Evolutionary conservation across 2,113 vertebrate genomes (phyloP).

Genomic region (Naja naja): DNA sequence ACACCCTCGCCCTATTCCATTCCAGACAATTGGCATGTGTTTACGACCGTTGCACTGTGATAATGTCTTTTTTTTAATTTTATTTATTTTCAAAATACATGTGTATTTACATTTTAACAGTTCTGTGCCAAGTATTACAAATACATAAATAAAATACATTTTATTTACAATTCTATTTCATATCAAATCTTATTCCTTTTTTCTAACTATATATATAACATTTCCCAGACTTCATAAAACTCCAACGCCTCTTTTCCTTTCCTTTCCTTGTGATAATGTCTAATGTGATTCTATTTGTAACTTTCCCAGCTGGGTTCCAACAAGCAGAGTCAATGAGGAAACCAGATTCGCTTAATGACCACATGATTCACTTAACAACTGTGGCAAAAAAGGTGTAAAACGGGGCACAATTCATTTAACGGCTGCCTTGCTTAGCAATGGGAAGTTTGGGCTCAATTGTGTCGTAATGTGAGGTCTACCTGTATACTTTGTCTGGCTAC

Average conservation of each 20-base stretch:
- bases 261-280: not conserved
- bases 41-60: not conserved
- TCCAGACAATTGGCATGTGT: not conserved
- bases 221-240: no score
- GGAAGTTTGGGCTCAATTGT: not conserved
- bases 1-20: no score
- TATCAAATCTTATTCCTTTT: no score
- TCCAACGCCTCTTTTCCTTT: no score
- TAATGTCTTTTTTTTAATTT: no score
- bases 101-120: no score
- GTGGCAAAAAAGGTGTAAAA: not conserved
- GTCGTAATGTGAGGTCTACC: not conserved
- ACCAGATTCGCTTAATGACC: not conserved
- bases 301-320: not conserved
- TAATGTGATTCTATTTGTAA: not conserved
- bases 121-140: no score
- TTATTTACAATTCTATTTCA: no score
- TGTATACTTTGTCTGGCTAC: not conserved
- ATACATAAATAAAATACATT: no score
- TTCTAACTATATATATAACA: no score
- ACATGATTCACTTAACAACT: not conserved
- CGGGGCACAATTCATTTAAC: not conserved
- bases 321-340: not conserved
- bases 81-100: no score
- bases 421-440: not conserved